Conservation (phyloP, 2,113 vertebrate genomes). For the Butastur rufipennis region DNA sequence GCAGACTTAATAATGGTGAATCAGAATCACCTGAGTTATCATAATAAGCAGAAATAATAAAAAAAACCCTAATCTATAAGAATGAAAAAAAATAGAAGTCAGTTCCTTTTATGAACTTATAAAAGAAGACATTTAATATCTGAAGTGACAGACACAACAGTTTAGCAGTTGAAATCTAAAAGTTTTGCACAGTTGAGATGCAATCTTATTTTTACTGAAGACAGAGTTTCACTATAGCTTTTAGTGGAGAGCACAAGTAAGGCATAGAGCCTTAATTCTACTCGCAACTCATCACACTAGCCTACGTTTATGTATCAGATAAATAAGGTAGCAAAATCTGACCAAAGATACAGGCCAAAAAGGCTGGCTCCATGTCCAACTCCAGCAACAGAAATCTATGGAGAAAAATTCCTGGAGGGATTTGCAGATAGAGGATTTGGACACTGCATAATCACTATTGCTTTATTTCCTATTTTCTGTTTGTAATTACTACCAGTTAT, state of each 20-base stretch:
- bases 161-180: neutral
- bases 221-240: neutral
- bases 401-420: slow-evolving; percentile 34
- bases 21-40: neutral
- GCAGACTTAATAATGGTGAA: neutral
- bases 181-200: neutral
- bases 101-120: neutral
- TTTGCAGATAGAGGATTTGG: slow-evolving; percentile 6
- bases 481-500: slow-evolving; percentile 69
- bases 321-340: neutral
- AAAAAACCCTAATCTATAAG: neutral
- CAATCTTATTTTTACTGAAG: neutral
- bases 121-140: neutral
- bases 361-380: neutral
- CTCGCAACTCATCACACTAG: neutral
- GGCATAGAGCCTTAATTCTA: neutral
- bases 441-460: slow-evolving; percentile 32
- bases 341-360: neutral
- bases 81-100: neutral
- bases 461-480: slow-evolving; percentile 65
- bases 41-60: neutral
- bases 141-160: neutral
- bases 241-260: neutral
- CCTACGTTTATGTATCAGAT: neutral
- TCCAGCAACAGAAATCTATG: slow-evolving; percentile 2